A percentile compares a stretch with the other conserved stretches of the same genome.
These are phyloP conservation scores for Semotilus atromaculatus DNA, from an alignment of 2,797 vertebrate genomes.

Conservation along the genomic window DNA sequence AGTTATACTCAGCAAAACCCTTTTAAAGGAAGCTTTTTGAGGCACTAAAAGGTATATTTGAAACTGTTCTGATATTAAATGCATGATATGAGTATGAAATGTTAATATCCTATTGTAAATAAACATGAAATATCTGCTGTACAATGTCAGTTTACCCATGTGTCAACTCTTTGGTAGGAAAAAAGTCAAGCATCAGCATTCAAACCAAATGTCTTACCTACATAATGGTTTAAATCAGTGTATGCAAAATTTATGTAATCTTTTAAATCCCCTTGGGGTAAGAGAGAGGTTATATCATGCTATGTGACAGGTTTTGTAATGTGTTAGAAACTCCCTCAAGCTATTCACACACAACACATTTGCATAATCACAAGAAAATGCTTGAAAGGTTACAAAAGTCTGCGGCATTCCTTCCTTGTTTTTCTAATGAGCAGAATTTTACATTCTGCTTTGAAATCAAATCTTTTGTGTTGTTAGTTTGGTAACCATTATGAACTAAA, in stretches of 20 bases:
- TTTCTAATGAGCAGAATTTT: background rate
- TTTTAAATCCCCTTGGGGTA: background rate
- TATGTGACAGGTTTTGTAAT: background rate
- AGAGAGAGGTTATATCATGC: background rate
- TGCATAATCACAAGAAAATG: background rate
- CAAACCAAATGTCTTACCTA: background rate
- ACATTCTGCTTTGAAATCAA: background rate
- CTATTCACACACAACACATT: background rate
- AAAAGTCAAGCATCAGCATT: background rate
- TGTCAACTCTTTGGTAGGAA: background rate
- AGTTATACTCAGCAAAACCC: slow-evolving; percentile 63
- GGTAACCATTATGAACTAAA: background rate
- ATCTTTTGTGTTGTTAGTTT: background rate
- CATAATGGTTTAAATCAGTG: background rate
- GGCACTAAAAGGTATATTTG: slow-evolving; percentile 78
- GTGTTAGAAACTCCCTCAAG: background rate
- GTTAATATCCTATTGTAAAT: slow-evolving; percentile 82
- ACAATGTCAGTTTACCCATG: background rate
- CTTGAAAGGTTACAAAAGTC: background rate
- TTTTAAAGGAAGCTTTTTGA: slow-evolving; percentile 66
- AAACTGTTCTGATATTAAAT: slow-evolving; percentile 66
- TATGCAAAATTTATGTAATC: background rate
- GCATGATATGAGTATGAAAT: slow-evolving; percentile 73
- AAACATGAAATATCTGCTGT: slow-evolving; percentile 68
- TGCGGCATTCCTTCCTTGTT: background rate